These are phyloP conservation scores for Halyomorpha halys DNA, from an alignment of 1,140 invertebrate species.

Conservation along the genomic window DNA sequence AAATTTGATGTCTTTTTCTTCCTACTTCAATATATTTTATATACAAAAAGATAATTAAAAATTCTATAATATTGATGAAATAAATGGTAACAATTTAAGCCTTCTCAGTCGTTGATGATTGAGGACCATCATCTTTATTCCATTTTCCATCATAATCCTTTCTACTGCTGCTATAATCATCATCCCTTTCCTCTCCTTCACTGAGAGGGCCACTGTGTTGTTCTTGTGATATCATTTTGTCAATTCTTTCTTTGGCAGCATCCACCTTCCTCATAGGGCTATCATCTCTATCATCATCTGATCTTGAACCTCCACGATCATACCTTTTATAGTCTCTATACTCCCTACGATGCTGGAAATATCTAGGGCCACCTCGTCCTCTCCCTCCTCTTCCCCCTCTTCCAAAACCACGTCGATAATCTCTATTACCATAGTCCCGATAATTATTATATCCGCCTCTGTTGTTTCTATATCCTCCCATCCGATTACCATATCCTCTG, in stretches of 20 bases:
- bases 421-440: conserved; percentile 29
- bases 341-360: conserved; percentile 34
- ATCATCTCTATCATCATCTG: conserved; percentile 41
- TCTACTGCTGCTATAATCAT: conserved; percentile 36
- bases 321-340: conserved; percentile 33
- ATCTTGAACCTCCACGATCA: conserved; percentile 37
- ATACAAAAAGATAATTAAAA: too few species aligned
- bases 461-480: conserved; percentile 35
- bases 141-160: conserved; percentile 29
- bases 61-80: not conserved
- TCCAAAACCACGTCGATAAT: conserved; percentile 25
- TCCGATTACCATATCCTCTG: conserved; percentile 36
- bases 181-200: conserved; percentile 59
- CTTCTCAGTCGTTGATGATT: conserved; percentile 2
- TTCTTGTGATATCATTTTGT: conserved; percentile 43
- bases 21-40: too few species aligned
- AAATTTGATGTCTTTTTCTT: too few species aligned
- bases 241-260: conserved; percentile 49
- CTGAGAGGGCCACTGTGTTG: conserved; percentile 52
- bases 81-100: conserved; percentile 8
- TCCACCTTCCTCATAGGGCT: conserved; percentile 46
- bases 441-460: conserved; percentile 38
- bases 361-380: conserved; percentile 41
- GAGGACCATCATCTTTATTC: conserved; percentile 15
- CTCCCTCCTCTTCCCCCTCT: conserved; percentile 38